Evolutionary conservation across 2,113 vertebrate species (phyloP).

Genomic region (Brachypodius melanocephalos): DNA sequence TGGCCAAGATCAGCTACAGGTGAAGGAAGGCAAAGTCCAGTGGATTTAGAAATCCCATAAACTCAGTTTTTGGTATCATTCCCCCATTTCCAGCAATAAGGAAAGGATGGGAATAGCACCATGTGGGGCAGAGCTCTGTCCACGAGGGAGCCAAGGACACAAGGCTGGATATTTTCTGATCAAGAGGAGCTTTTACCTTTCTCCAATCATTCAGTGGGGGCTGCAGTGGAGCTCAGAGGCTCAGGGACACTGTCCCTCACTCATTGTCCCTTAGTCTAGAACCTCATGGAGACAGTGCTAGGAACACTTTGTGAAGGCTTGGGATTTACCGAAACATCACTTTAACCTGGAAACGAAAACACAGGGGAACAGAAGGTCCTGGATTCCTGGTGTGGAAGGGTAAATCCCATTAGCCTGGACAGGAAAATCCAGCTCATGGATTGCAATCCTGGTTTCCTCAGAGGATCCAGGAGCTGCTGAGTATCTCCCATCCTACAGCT

Average conservation of each 20-base stretch:
- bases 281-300: not conserved
- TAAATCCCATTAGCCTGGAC: not conserved
- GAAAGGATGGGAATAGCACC: not conserved
- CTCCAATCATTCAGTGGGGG: not conserved
- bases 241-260: not conserved
- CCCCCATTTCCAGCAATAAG: not conserved
- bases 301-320: not conserved
- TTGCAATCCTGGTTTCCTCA: not conserved
- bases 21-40: not conserved
- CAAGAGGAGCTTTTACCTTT: fast-evolving
- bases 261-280: not conserved
- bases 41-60: not conserved
- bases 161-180: not conserved
- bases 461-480: not conserved
- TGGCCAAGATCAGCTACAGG: not conserved
- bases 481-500: not conserved
- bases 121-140: not conserved
- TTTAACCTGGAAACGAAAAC: not conserved
- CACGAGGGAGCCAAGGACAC: not conserved
- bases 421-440: not conserved
- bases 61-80: not conserved
- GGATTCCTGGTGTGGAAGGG: not conserved
- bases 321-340: not conserved
- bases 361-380: not conserved
- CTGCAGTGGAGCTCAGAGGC: not conserved